Evolutionary conservation across 2,113 vertebrate species (phyloP), one percentile per base, ranked within the genome.

Genomic region (Dolichotis patagonum): DNA sequence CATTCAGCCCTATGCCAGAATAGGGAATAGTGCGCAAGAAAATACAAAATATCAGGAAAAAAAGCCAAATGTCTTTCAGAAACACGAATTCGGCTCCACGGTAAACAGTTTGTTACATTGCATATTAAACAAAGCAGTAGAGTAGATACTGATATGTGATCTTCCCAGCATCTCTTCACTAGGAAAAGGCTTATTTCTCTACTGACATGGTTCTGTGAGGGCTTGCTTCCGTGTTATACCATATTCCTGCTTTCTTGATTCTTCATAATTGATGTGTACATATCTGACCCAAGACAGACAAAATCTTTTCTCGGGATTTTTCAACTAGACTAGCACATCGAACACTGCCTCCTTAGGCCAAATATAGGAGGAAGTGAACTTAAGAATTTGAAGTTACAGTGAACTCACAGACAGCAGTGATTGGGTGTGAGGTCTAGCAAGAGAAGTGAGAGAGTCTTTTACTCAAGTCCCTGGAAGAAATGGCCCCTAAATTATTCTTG

Each of bases 391-490:
- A 75, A 85, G 16, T 1, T 69, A 46, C 91, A 12, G 35, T 93
- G 19, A 12, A 26, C n/a, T 71, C 52, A 65, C 1, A 58, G 54
- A 56, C 10, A 82, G 9, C 41, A 58, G 38, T 77, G 10, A 13
- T 54, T 7, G 30, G 17, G 3, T 20, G 3, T 56, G 63, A 2
- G 17, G 19, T 2, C 2, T 28, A n/a, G 7, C 17, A 38, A 69
- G 2, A 8, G 2, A 35, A n/a, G 10, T 2, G 0, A 11, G 0
- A 11, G 9, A 46, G 10, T 24, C 7, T 71, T 35, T 71, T 20
- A 38, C 49, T 87, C 30, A 80, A 41, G 38, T 41, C 1, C 19
- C 32, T 88, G 14, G 12, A 22, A 69, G 65, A 94, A 89, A 63
- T 49, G 28, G 19, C 17, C 11, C 19, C 38, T 71, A 78, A 78